Evolutionary conservation across 2,797 vertebrate species (phyloP), one percentile per base, ranked within the genome.

Genomic region (Eulemur mongoz): DNA sequence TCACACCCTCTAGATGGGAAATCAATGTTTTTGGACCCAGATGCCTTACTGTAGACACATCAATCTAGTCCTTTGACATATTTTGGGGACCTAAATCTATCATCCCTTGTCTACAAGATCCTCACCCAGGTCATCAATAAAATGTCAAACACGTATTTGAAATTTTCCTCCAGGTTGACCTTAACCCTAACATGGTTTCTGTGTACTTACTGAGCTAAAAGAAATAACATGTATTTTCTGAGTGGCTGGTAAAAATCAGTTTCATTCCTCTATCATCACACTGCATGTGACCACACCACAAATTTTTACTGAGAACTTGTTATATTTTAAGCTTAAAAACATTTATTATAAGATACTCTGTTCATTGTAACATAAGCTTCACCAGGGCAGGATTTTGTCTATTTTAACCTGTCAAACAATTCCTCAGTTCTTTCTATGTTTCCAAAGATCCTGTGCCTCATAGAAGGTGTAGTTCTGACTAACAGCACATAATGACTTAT

Each of bases 361-460:
- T 80, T 72, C 22, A 43, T 65, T 79, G 73, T 20, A 0, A 7
- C 11, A 80, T 92, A 81, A 94, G 84, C 81, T 94, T 88, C 45
- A 79, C 25, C 50, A 81, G 80, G 50, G 82, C 73, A 88, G 15
- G 17, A 95, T 70, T 79, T 93, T 85, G 38, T 80, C 3, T 17
- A 0, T 85, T 67, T 40, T 96, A 93, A 91, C 78, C n/a, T 78
- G 67, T 80, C 43, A 91, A 59, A 96, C 93, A 93, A 65, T 76
- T 50, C n/a, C 54, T 82, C 35, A 48, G 35, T 79, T 91, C 75
- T 94, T 88, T 32, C 70, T 70, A 35, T 88, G 40, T 70, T 92
- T 72, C 93, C 84, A 93, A 91, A 89, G 52, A 79, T 30, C 13
- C 10, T 40, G 2, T 72, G 63, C 17, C 43, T 93, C 89, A 92